Conservation (phyloP, 2,113 vertebrate genomes). For the Carlito syrichta region DNA sequence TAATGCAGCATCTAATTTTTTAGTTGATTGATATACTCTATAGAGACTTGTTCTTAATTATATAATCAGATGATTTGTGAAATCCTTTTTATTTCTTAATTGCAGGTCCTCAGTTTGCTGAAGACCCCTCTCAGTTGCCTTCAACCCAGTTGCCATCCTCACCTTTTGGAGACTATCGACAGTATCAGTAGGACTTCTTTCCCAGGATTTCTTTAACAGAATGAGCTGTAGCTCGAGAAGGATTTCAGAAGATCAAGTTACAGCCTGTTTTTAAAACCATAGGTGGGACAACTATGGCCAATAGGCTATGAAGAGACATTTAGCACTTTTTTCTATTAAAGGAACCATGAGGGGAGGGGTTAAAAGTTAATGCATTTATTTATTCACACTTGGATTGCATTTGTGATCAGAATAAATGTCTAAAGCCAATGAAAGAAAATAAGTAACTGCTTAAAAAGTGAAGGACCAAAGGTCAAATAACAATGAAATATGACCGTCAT, state of each 20-base stretch:
- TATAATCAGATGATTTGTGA: neutral
- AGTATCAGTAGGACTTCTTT: constrained; percentile 87
- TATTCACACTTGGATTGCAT: constrained; percentile 71
- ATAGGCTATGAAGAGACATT: constrained; percentile 48
- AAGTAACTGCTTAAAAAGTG: constrained; percentile 50
- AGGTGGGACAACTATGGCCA: neutral
- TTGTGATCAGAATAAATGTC: constrained; percentile 66
- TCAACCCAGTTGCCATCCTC: constrained; percentile 81
- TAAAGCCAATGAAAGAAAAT: constrained; percentile 59
- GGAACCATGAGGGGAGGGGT: constrained; percentile 11
- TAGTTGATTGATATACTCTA: neutral
- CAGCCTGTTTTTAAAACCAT: neutral
- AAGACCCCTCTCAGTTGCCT: constrained; percentile 86
- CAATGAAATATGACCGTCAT: neutral
- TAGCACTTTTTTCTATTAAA: constrained; percentile 60
- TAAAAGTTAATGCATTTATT: constrained; percentile 71
- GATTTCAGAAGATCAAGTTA: constrained; percentile 6
- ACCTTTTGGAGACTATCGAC: constrained; percentile 91
- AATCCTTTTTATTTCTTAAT: neutral
- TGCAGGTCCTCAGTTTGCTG: constrained; percentile 90
- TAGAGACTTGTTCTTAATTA: neutral
- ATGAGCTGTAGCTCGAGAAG: neutral
- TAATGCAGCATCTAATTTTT: neutral
- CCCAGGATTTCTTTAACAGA: neutral
- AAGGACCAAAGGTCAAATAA: constrained; percentile 44